Evolutionary conservation across 2,113 vertebrate genomes (phyloP).

Genomic region (Aldabrachelys gigantea): DNA sequence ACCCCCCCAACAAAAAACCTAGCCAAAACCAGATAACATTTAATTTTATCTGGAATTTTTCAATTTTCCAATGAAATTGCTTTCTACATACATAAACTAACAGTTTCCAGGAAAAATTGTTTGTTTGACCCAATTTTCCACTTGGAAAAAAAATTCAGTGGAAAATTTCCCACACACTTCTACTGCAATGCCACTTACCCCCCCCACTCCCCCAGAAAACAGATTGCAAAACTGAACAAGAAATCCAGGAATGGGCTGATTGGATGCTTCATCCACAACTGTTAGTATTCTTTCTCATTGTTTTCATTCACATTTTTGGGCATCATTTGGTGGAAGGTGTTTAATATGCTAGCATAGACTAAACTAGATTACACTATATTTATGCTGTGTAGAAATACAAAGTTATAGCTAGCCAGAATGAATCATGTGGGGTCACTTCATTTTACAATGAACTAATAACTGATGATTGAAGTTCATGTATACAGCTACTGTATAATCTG

Average conservation of each 20-base stretch:
- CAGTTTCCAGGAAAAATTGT: background rate
- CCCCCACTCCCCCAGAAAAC: too few species aligned
- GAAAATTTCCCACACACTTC: background rate
- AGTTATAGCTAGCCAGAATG: background rate
- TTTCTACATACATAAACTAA: background rate
- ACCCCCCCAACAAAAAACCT: background rate
- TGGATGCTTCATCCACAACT: background rate
- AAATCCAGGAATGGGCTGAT: background rate
- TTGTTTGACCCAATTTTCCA: conserved; percentile 15
- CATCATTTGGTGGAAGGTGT: background rate
- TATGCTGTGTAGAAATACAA: background rate
- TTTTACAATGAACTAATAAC: background rate
- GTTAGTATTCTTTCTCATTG: background rate
- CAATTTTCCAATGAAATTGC: background rate
- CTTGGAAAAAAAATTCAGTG: background rate
- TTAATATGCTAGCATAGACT: background rate
- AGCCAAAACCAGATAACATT: background rate
- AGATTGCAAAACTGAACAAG: background rate
- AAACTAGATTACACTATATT: background rate
- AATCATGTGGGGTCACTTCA: background rate
- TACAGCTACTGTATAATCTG: background rate
- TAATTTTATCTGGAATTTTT: background rate
- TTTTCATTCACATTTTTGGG: background rate
- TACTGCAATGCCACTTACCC: background rate
- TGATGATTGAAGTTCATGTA: background rate